Evolutionary conservation across 2,797 vertebrate species (phyloP).

Genomic region (Lacerta agilis): DNA sequence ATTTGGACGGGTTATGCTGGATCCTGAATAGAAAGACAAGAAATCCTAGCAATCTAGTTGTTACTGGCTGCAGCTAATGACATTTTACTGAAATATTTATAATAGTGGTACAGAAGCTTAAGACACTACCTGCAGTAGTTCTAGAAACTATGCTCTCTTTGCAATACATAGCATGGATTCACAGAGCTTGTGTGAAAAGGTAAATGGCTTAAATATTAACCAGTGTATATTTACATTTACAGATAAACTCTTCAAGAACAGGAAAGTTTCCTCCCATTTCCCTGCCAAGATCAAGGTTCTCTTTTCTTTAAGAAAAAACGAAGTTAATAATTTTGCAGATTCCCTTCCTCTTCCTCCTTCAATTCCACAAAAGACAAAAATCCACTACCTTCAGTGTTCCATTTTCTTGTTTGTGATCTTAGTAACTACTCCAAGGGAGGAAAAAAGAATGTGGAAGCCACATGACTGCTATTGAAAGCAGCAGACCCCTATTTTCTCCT

Average conservation of each 20-base stretch:
- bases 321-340: not conserved
- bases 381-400: not conserved
- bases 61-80: not conserved
- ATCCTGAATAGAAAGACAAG: not conserved
- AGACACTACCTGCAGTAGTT: not conserved
- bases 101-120: not conserved
- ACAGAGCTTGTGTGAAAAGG: not conserved
- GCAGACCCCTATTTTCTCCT: not conserved
- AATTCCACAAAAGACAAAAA: not conserved
- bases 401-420: not conserved
- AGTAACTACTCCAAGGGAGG: not conserved
- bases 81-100: not conserved
- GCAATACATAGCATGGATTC: not conserved
- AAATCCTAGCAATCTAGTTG: not conserved
- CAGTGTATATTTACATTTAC: not conserved
- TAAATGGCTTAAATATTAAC: constrained; percentile 1
- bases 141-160: not conserved
- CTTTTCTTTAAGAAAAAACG: not conserved
- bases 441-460: not conserved
- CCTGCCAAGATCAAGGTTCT: constrained; percentile 12
- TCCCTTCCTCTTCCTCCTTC: not conserved
- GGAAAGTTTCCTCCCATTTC: constrained; percentile 10
- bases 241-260: not conserved
- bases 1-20: not conserved
- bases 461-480: not conserved